phyloP scores from a whole-genome alignment of 2,888 invertebrate genomes.

The Plagodis pulveraria region DNA sequence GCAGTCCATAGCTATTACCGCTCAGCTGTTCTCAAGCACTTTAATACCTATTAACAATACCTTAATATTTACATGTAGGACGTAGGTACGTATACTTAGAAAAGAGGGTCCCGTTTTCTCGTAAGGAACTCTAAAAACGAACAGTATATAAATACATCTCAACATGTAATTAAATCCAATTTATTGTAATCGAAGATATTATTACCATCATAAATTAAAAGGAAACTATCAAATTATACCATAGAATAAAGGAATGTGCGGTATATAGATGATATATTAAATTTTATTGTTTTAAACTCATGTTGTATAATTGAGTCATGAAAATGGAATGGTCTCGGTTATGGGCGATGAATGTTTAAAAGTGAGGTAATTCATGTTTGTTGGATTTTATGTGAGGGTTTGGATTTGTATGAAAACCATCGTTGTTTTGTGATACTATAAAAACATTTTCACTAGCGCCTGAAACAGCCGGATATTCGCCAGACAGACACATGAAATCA shows the following conservation, averaged over 20 bases:
- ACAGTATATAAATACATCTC: conserved; percentile 44
- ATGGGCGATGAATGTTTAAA: conserved; percentile 48
- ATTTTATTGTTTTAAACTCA: conserved; percentile 60
- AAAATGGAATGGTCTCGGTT: conserved; percentile 49
- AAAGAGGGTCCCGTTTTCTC: too few relatives aligned
- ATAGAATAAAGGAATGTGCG: conserved; percentile 38
- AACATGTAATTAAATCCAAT: conserved; percentile 62
- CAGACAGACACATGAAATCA: too few relatives aligned
- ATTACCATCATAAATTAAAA: conserved; percentile 62
- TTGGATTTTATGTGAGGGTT: conserved; percentile 34
- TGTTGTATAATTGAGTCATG: conserved; percentile 62
- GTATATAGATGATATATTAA: conserved; percentile 47
- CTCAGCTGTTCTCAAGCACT: too few relatives aligned
- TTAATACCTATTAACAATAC: too few relatives aligned
- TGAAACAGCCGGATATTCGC: too few relatives aligned
- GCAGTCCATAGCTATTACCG: too few relatives aligned
- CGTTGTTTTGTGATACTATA: too few relatives aligned
- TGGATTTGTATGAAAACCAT: conserved; percentile 9
- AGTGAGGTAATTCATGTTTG: conserved; percentile 53
- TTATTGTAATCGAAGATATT: conserved; percentile 64
- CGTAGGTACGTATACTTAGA: too few relatives aligned
- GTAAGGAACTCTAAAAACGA: conserved; percentile 24
- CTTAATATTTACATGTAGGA: too few relatives aligned
- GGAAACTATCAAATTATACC: conserved; percentile 53
- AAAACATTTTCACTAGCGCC: too few relatives aligned